A percentile compares a stretch with the other conserved stretches of the same genome.
Evolutionary conservation across 2,888 invertebrate species (phyloP).

Genomic region (Gisinianus flammeolus): DNA sequence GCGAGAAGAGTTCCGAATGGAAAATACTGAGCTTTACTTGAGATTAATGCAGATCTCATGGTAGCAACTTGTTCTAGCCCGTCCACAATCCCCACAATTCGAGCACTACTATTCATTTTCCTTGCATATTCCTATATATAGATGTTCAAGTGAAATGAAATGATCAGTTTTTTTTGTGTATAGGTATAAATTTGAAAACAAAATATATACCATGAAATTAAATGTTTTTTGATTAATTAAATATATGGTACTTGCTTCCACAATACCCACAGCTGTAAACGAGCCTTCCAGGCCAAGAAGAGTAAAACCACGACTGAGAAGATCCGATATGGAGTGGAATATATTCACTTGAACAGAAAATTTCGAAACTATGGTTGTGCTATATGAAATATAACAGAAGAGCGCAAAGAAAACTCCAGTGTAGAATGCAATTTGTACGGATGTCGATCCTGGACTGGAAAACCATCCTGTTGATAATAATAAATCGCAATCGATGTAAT

Average conservation of each 20-base stretch:
- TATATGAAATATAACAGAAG: neutral
- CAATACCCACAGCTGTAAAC: neutral
- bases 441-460: neutral
- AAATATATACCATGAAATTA: neutral
- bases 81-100: too few relatives aligned
- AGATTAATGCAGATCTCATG: too few relatives aligned
- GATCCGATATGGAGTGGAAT: neutral
- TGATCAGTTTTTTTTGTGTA: neutral
- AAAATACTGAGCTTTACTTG: too few relatives aligned
- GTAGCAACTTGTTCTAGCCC: too few relatives aligned
- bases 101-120: too few relatives aligned
- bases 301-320: neutral
- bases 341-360: conserved; percentile 8
- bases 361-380: neutral
- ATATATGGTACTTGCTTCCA: conserved; percentile 6
- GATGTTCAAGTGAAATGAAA: too few relatives aligned
- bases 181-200: too few relatives aligned
- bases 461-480: conserved; percentile 4
- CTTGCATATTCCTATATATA: too few relatives aligned
- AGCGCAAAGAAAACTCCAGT: neutral
- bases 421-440: neutral
- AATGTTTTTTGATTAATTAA: neutral
- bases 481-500: too few relatives aligned
- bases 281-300: neutral
- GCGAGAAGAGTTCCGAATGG: too few relatives aligned